Percentiles rank a stretch among this genome's conserved stretches.
Conservation (phyloP, 2,888 invertebrate species). For the Drosophila phalerata region DNA sequence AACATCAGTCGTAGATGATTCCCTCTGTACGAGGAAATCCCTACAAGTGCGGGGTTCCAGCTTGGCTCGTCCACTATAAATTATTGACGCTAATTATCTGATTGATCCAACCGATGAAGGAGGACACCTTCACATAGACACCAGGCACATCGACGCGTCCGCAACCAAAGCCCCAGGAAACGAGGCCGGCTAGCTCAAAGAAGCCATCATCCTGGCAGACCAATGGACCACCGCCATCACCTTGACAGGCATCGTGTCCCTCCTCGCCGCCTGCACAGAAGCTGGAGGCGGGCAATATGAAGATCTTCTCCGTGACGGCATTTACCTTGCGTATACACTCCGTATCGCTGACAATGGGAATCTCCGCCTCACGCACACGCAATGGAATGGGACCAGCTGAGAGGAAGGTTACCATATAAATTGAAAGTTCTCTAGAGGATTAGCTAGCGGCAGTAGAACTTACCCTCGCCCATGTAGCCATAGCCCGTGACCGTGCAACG, state of each 20-base stretch:
- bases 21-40: conserved; percentile 31
- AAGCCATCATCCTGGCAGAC: conserved; percentile 97
- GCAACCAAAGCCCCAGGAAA: conserved; percentile 98
- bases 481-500: conserved; percentile 97
- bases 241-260: conserved; percentile 97
- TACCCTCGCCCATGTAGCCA: conserved; percentile 97
- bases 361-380: conserved; percentile 94
- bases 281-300: conserved; percentile 96
- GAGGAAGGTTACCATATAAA: neutral
- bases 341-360: conserved; percentile 96
- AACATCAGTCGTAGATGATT: conserved; percentile 61
- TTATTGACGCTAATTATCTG: conserved; percentile 98
- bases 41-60: conserved; percentile 70
- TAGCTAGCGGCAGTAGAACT: neutral
- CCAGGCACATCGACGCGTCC: conserved; percentile 97
- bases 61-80: conserved; percentile 86
- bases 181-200: conserved; percentile 96
- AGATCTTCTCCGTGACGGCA: conserved; percentile 97
- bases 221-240: conserved; percentile 97
- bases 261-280: conserved; percentile 97
- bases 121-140: conserved; percentile 98
- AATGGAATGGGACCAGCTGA: conserved; percentile 95
- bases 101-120: conserved; percentile 98
- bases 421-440: neutral
- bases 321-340: conserved; percentile 97